Evolutionary conservation across 2,113 vertebrate genomes (phyloP), one percentile per base, ranked within the genome.

Genomic region (Forbesichthys papilliferus): DNA sequence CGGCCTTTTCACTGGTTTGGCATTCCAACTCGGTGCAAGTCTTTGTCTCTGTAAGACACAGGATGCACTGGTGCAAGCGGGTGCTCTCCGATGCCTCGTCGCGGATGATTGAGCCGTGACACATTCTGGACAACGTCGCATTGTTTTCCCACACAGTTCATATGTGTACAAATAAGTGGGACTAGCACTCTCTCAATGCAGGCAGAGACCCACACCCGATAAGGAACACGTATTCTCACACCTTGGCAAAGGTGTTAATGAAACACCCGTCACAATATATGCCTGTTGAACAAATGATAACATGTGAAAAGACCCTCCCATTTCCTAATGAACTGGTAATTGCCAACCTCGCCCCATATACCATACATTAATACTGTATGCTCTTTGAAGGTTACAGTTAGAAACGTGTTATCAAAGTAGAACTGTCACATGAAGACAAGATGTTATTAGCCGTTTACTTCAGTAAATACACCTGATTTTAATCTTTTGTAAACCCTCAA

Each of bases 91-190:
- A 42, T 42, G 36, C 7, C 36, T 42, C 7, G 4, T 4, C 36
- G 7, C 7, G 36, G 7, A 42, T 42, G 36, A 42, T 42, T 42
- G 36, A 42, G 7, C 36, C 36, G 36, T 8, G 36, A 42, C 36
- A 42, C 36, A 42, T 42, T 42, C 5, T 42, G 36, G 36, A 42
- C 36, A 42, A 0, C 36, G 36, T 6, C 36, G 7, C 36, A 42
- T 42, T 42, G 36, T 42, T 42, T 42, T 42, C 36, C 36, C 36
- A 42, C 36, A 42, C 47, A 69, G 61, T 53, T 64, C 47, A 80
- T 73, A 18, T 16, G 36, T 52, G 12, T 42, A 42, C 65, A 67
- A 51, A 66, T 3, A 66, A 48, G 36, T 42, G 27, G 27, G 27
- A 27, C 27, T 27, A 27, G 27, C 27, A 27, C 27, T 27, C 27